Base-by-base conservation (phyloP, 2,888 invertebrate species). In the Harmothoe impar region DNA sequence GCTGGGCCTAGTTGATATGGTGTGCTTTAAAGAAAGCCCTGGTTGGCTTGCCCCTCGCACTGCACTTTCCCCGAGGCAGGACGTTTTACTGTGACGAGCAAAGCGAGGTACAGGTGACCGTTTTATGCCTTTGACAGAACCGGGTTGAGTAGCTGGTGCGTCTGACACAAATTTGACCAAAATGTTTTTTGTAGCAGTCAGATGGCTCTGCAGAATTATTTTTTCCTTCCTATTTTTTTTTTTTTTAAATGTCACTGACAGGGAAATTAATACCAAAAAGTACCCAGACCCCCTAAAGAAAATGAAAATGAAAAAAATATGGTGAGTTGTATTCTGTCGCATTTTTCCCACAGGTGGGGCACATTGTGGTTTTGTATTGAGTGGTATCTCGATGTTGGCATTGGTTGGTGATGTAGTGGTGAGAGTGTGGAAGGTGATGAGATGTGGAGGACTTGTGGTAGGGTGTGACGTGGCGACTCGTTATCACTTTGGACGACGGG, bases 111-210 rank as follows among this genome's bases (percentile, higher is more conserved):
- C 81, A 81, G 81, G 81, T 33, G 81, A 81, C 81, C 81, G 43
- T 43, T 35, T 23, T 43, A 77, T 81, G 81, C 81, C 81, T 81
- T 81, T 17, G 20, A 81, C 43, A 81, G 35, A 81, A 7, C 23
- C 23, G 35, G 35, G 81, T n/a, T 1, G 77, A 33, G 33, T 5
- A 33, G 23, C 31, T 10, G 7, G 77, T 33, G 7, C 77, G 81
- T 81, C 81, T 81, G 35, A 81, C 31, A 81, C 35, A 81, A 81
- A 77, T 81, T 43, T 81, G 81, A 81, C 81, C 81, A 81, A 81
- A 81, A 43, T 7, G 33, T 81, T 81, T 77, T 25, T 31, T 31
- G 1, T 77, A 77, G 3, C 12, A 72, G 15, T 29, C 72, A 72
- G 72, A 72, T 25, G 25, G 62, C 5, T 20, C 62, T n/a, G 72